Evolutionary conservation across 2,888 invertebrate species (phyloP).

Genomic region (Chalcosyrphus nemorum): DNA sequence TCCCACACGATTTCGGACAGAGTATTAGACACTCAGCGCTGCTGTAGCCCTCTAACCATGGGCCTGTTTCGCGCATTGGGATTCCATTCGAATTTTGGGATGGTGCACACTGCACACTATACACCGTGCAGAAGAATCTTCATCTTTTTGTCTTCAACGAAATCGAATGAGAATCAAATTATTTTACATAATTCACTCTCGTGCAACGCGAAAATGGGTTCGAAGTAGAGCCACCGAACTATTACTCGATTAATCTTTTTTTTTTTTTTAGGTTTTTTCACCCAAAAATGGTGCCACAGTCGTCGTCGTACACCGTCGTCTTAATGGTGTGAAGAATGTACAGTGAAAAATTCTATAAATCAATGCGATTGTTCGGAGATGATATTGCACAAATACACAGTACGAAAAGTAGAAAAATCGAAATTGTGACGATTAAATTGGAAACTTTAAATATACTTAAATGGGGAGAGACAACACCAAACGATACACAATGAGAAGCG

Average conservation of each 20-base stretch:
- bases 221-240: background rate
- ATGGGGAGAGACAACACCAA: constrained; percentile 19
- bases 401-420: constrained; percentile 14
- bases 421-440: constrained; percentile 67
- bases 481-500: constrained; percentile 18
- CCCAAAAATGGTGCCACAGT: constrained; percentile 49
- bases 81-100: constrained; percentile 28
- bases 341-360: constrained; percentile 67
- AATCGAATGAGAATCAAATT: constrained; percentile 70
- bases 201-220: constrained; percentile 8
- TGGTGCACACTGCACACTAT: constrained; percentile 27
- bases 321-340: constrained; percentile 59
- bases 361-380: constrained; percentile 52
- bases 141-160: constrained; percentile 14
- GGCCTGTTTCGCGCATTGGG: constrained; percentile 29
- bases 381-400: constrained; percentile 49
- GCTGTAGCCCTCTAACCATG: constrained; percentile 35
- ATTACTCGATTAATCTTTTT: constrained; percentile 61
- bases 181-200: constrained; percentile 68
- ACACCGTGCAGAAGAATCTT: constrained; percentile 15
- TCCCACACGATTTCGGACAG: constrained; percentile 71
- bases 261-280: too few relatives aligned
- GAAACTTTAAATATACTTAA: constrained; percentile 54
- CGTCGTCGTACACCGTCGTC: background rate
- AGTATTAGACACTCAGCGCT: background rate